phyloP scores from a whole-genome alignment of 2,113 vertebrate species.

The Hyperopisus bebe region DNA sequence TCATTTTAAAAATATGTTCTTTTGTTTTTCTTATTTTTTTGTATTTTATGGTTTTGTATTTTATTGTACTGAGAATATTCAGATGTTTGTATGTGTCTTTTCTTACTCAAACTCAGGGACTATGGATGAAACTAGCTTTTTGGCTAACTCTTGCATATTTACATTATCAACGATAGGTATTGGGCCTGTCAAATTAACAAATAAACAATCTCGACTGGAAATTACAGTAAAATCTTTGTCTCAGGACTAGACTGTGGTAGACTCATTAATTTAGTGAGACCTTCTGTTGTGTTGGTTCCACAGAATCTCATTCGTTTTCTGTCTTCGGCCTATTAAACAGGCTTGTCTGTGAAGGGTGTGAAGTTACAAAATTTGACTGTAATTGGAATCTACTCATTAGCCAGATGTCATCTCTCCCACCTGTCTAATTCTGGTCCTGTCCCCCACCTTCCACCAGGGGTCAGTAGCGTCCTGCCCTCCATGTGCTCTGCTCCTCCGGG shows the following conservation, averaged over 20 bases:
- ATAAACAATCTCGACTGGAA: background rate
- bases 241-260: background rate
- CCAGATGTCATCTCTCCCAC: no score
- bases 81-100: background rate
- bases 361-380: background rate
- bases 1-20: background rate
- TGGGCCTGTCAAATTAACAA: background rate
- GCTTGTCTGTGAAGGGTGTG: background rate
- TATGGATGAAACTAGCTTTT: background rate
- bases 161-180: background rate
- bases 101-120: background rate
- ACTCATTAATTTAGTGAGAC: background rate
- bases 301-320: background rate
- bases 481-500: background rate
- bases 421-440: background rate
- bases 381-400: slow-evolving; percentile 1
- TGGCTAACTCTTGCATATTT: background rate
- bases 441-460: slow-evolving; percentile 44
- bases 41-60: background rate
- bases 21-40: background rate
- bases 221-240: background rate
- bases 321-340: background rate
- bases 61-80: background rate
- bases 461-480: background rate
- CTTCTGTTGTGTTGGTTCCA: background rate